Evolutionary conservation across 2,113 vertebrate species (phyloP).

Genomic region (Genyomyrus donnyi): DNA sequence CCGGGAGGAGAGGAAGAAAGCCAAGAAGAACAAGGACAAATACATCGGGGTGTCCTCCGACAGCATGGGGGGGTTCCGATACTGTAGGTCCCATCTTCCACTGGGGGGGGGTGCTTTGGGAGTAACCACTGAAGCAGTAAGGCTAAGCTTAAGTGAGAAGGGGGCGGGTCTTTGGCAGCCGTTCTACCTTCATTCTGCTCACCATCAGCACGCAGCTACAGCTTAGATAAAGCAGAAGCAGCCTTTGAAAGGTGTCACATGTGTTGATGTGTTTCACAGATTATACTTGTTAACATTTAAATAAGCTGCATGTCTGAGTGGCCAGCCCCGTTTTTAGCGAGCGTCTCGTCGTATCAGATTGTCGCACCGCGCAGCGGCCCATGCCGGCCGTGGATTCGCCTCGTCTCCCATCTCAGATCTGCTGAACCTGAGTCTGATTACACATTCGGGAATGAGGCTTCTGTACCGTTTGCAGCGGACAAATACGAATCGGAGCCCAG

Average conservation of each 20-base stretch:
- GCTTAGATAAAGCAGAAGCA: background rate
- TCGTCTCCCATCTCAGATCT: background rate
- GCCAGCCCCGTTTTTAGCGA: background rate
- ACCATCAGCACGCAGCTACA: background rate
- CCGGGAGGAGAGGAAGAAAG: slow-evolving; percentile 93
- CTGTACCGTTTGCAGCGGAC: slow-evolving; percentile 62
- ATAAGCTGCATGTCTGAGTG: background rate
- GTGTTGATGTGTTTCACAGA: background rate
- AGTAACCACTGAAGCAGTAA: background rate
- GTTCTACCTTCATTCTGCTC: background rate
- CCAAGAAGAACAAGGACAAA: slow-evolving; percentile 97
- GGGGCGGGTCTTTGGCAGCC: background rate
- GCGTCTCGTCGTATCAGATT: background rate
- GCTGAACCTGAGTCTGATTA: background rate
- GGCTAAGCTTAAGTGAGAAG: background rate
- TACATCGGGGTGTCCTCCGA: slow-evolving; percentile 92
- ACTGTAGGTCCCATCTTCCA: slow-evolving; percentile 24
- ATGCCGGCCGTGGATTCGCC: background rate
- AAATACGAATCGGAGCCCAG: slow-evolving; percentile 77
- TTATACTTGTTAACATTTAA: background rate
- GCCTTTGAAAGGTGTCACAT: background rate
- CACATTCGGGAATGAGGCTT: background rate
- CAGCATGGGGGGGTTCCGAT: slow-evolving; percentile 66
- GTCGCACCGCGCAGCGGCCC: background rate
- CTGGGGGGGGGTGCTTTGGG: background rate